Percentiles rank a stretch among this genome's conserved stretches.
Conservation (phyloP, 2,113 vertebrate species). For the Bos javanicus region DNA sequence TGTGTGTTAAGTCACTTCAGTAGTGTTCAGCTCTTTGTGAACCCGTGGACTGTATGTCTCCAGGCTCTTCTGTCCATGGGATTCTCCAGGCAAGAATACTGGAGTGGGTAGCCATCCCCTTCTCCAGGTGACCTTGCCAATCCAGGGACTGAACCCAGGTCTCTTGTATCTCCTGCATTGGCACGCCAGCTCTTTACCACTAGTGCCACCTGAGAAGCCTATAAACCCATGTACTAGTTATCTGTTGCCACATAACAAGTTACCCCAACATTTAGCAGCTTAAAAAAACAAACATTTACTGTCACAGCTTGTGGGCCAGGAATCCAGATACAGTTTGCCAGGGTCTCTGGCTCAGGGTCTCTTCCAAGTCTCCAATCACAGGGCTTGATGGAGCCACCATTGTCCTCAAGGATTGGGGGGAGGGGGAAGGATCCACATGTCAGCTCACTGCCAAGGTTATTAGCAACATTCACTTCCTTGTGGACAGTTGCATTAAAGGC, state of each 20-base stretch:
- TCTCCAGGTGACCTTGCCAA: background rate
- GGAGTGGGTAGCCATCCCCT: background rate
- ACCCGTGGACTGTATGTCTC: background rate
- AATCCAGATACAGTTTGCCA: background rate
- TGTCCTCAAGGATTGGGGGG: background rate
- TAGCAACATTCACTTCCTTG: background rate
- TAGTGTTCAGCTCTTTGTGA: background rate
- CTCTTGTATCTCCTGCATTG: background rate
- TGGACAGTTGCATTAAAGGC: background rate
- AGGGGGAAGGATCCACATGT: background rate
- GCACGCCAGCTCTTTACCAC: background rate
- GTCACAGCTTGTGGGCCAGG: background rate
- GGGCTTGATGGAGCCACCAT: background rate
- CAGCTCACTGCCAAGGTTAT: too few species aligned
- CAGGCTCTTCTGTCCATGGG: background rate
- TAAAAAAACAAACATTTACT: background rate
- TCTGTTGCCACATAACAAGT: background rate
- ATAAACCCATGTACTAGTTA: background rate
- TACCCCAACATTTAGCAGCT: background rate
- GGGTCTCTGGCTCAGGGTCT: background rate
- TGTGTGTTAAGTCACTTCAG: background rate
- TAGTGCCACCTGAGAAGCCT: background rate
- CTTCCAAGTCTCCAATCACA: background rate
- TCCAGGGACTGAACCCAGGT: background rate
- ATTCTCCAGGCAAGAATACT: background rate